Evolutionary conservation across 2,888 invertebrate species (phyloP).

Genomic region (Loripinus fragilis): DNA sequence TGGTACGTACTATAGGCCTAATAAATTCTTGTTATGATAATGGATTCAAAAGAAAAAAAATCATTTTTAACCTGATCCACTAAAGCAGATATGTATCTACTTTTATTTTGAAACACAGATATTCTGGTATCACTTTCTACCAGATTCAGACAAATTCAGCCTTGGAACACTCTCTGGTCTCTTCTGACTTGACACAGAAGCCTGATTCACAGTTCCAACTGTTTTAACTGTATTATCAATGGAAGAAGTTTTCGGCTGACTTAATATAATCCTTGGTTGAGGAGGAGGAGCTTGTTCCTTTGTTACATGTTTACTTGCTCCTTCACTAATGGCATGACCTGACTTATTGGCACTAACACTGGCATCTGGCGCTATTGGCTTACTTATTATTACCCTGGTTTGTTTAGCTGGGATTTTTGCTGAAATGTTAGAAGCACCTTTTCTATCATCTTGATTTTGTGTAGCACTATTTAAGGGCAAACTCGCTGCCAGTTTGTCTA

Average conservation of each 20-base stretch:
- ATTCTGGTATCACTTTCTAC: too few relatives aligned
- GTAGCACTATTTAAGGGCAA: neutral
- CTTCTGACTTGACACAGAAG: neutral
- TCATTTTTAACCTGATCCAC: too few relatives aligned
- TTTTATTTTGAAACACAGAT: too few relatives aligned
- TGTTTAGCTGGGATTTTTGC: too few relatives aligned
- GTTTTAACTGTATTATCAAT: neutral
- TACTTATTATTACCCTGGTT: conserved; percentile 1
- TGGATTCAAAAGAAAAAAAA: too few relatives aligned
- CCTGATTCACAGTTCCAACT: neutral
- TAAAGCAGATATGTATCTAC: too few relatives aligned
- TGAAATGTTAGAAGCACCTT: neutral
- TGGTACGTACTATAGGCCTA: too few relatives aligned
- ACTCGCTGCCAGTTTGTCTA: neutral
- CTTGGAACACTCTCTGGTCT: conserved; percentile 4
- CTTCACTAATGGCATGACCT: neutral
- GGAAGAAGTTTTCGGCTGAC: neutral
- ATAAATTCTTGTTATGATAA: too few relatives aligned
- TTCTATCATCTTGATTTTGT: too few relatives aligned
- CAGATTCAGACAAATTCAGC: neutral
- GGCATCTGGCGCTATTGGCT: neutral
- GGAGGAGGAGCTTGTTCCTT: conserved; percentile 1
- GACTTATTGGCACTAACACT: neutral
- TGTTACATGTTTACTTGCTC: neutral
- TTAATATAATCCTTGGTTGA: neutral